Conservation (phyloP, 2,888 invertebrate species). For the Cheiracanthium punctorium region DNA sequence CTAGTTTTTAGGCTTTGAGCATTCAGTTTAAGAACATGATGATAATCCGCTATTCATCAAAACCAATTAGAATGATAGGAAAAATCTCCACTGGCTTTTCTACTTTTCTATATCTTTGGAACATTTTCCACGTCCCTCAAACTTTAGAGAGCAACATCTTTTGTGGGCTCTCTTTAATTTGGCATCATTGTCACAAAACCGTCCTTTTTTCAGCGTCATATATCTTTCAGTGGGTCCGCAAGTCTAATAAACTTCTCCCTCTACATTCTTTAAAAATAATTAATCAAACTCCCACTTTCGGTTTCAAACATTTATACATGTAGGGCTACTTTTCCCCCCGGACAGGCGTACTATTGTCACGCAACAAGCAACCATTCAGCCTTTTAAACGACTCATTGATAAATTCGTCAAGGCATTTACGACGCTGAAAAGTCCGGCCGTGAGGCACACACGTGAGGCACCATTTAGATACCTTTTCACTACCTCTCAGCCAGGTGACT, state of each 20-base stretch:
- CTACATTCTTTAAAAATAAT: not conserved
- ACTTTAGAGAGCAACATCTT: too few relatives aligned
- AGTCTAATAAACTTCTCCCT: not conserved
- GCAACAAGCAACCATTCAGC: not conserved
- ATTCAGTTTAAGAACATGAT: too few relatives aligned
- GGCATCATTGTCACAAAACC: too few relatives aligned
- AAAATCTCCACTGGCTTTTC: too few relatives aligned
- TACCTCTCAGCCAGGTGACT: not conserved
- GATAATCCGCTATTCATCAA: too few relatives aligned
- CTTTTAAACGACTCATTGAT: slow-evolving; percentile 20
- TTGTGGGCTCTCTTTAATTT: too few relatives aligned
- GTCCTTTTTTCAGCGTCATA: too few relatives aligned
- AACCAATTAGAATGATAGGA: too few relatives aligned
- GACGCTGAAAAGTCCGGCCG: not conserved
- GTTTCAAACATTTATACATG: not conserved
- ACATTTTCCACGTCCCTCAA: too few relatives aligned
- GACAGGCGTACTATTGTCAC: not conserved
- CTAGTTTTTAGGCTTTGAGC: too few relatives aligned
- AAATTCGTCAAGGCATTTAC: slow-evolving; percentile 11
- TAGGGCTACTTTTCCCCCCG: not conserved
- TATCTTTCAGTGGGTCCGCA: too few relatives aligned
- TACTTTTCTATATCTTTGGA: too few relatives aligned
- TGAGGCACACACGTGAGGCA: not conserved
- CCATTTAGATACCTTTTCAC: slow-evolving; percentile 7
- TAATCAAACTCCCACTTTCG: not conserved